Percentiles rank a stretch among this genome's conserved stretches.
These are phyloP conservation scores for Keiferia lycopersicella DNA, from an alignment of 2,888 invertebrate genomes.

Conservation along the genomic window DNA sequence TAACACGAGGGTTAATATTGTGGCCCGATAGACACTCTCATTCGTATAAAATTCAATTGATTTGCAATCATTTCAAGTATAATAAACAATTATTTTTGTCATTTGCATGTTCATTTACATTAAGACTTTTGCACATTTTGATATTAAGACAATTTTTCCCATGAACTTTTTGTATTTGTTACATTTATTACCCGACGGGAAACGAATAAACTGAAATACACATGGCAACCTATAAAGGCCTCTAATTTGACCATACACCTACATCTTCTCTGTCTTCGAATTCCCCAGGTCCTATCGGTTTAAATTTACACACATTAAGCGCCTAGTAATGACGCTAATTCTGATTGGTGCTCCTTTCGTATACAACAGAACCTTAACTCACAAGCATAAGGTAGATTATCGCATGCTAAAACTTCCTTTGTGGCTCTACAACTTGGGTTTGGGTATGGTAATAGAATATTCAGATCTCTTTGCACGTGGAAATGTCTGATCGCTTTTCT, in stretches of 20 bases:
- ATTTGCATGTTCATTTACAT: too few species aligned
- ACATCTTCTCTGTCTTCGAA: not conserved
- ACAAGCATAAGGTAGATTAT: constrained; percentile 44
- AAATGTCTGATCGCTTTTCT: constrained; percentile 55
- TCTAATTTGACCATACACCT: not conserved
- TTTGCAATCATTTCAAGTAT: too few species aligned
- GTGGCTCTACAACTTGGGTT: constrained; percentile 45
- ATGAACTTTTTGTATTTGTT: too few species aligned
- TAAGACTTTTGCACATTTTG: too few species aligned
- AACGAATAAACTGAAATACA: too few species aligned
- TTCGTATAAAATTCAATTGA: too few species aligned
- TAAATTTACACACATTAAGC: constrained; percentile 59
- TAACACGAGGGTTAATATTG: too few species aligned
- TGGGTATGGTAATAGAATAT: constrained; percentile 66
- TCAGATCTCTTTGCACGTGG: constrained; percentile 58
- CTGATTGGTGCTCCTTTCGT: constrained; percentile 37
- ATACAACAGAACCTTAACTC: constrained; percentile 13
- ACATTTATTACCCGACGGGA: too few species aligned
- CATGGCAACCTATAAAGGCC: not conserved
- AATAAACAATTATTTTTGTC: too few species aligned
- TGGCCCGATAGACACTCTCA: too few species aligned
- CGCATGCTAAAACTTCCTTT: constrained; percentile 33
- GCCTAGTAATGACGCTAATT: constrained; percentile 53
- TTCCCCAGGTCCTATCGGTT: constrained; percentile 28
- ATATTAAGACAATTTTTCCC: too few species aligned